Base-by-base conservation (phyloP, 2,888 invertebrate species). In the Diaperis boleti region DNA sequence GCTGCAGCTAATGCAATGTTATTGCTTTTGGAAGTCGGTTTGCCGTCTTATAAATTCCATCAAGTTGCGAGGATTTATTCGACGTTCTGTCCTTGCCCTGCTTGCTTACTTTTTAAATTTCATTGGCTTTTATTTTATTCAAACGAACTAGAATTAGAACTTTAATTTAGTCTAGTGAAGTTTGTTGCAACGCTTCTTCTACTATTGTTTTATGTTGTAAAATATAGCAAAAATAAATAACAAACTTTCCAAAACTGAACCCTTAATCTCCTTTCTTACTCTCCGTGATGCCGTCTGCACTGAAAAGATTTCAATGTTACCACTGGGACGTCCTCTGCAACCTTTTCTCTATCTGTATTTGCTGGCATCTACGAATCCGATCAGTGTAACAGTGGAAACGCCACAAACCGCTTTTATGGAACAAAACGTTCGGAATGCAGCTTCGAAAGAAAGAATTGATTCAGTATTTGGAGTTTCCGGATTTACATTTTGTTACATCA, bases 381-480 rank as follows among this genome's bases (percentile, higher is more conserved):
- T 42, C 41, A 6, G 62, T 59, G 59, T 59, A 59, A 62, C 55
- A 54, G 54, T 41, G 61, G 52, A 7, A 41, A 20, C 63, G 55
- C 66, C 49, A 64, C 62, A 66, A 66, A 66, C 52, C 61, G 62
- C 52, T 66, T 66, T 66, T 66, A 66, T 57, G 64, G 59, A 64
- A 66, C 49, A 64, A 60, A 66, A 56, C 52, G 57, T 39, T 41
- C 54, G 49, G 35, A 35, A 49, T 49, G 49, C 35, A 26, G 33
- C 35, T 14, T n/a, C 33, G 20, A 39, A 39, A 49, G 66, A 61
- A 61, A 47, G 52, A 52, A 52, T 39, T 52, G 52, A 52, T 37
- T 52, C 26, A 39, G 22, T 22, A 39, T 49, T 49, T 52, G 10
- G 52, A 35, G 52, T 26, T 22, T 33, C 33, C 20, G 31, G 50